These are phyloP conservation scores for Sula dactylatra DNA, from an alignment of 2,113 vertebrate species.

Conservation along the genomic window DNA sequence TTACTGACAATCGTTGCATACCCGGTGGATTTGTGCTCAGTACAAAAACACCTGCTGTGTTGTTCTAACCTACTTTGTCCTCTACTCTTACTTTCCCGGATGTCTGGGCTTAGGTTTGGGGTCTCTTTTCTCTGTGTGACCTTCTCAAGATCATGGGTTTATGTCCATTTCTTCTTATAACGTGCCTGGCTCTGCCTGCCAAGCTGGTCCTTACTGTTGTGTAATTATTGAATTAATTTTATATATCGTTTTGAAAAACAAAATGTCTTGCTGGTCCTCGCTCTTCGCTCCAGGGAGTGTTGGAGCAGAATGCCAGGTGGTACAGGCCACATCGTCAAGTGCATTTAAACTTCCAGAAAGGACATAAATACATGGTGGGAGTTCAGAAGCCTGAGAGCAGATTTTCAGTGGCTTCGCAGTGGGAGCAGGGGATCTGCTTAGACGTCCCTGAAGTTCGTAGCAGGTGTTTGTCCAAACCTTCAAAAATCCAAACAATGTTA, in stretches of 20 bases:
- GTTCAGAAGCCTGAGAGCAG: background rate
- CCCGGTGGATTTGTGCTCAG: background rate
- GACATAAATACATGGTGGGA: background rate
- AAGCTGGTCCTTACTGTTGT: background rate
- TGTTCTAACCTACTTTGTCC: background rate
- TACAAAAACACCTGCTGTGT: background rate
- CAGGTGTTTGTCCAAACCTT: background rate
- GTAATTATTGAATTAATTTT: background rate
- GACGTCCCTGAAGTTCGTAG: background rate
- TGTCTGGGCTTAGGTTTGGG: background rate
- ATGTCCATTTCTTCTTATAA: background rate
- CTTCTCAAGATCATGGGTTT: background rate
- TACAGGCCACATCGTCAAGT: accelerated
- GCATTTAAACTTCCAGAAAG: background rate
- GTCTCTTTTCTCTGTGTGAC: background rate
- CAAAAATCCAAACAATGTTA: background rate
- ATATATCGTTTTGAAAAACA: background rate
- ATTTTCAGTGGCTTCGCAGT: background rate
- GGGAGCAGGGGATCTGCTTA: background rate
- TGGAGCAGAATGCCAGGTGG: background rate
- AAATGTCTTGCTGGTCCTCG: background rate
- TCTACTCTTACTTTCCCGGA: background rate
- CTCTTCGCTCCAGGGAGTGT: background rate
- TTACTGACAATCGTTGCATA: background rate
- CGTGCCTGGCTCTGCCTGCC: background rate